Evolutionary conservation across 2,888 invertebrate species (phyloP).

Genomic region (Elysia crispata): DNA sequence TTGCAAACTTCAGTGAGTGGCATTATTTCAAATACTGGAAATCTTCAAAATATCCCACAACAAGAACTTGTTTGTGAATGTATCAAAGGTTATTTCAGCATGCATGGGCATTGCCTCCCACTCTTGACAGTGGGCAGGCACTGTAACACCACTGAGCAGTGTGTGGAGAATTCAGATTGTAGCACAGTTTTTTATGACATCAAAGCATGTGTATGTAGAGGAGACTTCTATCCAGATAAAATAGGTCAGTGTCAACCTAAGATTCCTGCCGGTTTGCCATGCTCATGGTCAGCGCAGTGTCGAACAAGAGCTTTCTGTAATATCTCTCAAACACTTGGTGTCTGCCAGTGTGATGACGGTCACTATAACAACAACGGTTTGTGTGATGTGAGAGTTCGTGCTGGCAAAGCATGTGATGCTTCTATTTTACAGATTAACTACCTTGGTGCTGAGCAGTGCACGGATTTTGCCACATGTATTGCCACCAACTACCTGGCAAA

Average conservation of each 20-base stretch:
- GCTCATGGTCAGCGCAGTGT: neutral
- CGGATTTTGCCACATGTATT: no score
- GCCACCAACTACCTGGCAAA: no score
- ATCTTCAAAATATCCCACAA: no score
- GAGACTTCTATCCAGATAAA: neutral
- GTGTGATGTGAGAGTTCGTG: constrained; percentile 24
- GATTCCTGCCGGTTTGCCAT: constrained; percentile 35
- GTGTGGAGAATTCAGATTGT: constrained; percentile 11
- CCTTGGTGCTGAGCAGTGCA: no score
- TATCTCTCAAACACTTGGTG: neutral
- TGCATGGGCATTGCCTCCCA: constrained; percentile 28
- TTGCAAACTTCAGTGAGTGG: no score
- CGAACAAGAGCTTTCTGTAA: no score
- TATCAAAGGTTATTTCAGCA: constrained; percentile 39
- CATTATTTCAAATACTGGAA: no score
- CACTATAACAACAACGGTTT: constrained; percentile 34
- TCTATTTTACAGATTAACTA: no score
- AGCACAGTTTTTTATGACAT: neutral
- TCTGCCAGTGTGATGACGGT: constrained; percentile 29
- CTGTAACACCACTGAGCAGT: no score
- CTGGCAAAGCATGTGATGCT: neutral
- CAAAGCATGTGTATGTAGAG: neutral
- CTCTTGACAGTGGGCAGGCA: neutral
- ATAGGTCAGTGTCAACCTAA: constrained; percentile 33
- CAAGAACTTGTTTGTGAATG: constrained; percentile 29